These are phyloP conservation scores for Megaceryle maxima DNA, from an alignment of 2,113 vertebrate species.

Conservation along the genomic window DNA sequence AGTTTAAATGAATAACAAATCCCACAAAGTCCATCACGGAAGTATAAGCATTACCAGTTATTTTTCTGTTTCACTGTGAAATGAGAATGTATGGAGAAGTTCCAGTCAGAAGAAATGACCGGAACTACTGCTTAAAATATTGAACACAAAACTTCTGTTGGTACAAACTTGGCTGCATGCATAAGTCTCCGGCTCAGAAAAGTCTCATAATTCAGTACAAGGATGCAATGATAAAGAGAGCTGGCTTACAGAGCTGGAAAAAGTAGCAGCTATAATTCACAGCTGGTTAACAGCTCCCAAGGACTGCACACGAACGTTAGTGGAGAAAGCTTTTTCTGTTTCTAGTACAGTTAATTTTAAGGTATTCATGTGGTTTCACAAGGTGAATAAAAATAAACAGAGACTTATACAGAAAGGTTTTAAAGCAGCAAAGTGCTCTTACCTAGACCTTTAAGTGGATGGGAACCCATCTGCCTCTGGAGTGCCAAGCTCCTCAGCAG, in stretches of 20 bases:
- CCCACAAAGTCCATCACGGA: not conserved
- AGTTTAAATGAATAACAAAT: not conserved
- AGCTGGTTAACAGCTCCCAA: not conserved
- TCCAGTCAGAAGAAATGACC: not conserved
- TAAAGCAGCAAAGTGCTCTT: not conserved
- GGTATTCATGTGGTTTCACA: not conserved
- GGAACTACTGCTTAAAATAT: not conserved
- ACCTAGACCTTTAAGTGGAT: not conserved
- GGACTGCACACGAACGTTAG: no score
- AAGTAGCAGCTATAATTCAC: not conserved
- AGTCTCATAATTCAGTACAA: not conserved
- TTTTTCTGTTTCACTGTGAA: not conserved
- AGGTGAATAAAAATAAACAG: not conserved
- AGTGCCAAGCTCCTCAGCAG: not conserved
- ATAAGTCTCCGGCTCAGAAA: not conserved
- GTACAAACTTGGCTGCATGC: not conserved
- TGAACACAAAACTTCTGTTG: not conserved
- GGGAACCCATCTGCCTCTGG: not conserved
- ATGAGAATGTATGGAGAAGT: accelerated
- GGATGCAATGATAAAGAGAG: not conserved
- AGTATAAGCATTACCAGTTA: not conserved
- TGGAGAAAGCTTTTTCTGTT: not conserved
- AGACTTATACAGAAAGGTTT: not conserved
- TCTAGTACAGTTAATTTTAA: not conserved
- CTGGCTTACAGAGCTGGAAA: not conserved